Base-by-base conservation (phyloP, 2,797 vertebrate genomes). In the Dromococcyx pavoninus region DNA sequence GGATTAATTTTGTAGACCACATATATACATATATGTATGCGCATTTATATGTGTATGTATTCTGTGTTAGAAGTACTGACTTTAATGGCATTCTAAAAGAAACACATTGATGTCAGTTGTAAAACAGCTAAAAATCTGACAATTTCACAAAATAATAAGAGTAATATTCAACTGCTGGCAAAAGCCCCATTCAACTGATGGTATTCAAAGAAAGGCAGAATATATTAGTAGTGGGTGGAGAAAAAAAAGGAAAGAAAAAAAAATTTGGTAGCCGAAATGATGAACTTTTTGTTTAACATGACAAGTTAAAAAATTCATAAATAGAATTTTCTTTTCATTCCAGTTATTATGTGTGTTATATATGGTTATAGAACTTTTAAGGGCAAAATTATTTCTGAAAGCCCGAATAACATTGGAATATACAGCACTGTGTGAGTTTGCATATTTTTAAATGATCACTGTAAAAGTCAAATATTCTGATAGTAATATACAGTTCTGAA, bases 181-280 rank as follows among this genome's bases (percentile, higher is more conserved):
- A 78, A 86, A 91, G 10, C 32, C 17, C 13, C 62, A 2, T 41
- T 79, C 44, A 86, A 10, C 4, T 1, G 4, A 4, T 43, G 24
- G 7, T n/a, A 53, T 77, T 83, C 46, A 57, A 79, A 60, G 33
- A 37, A 56, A 82, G 5, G 37, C 1, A 2, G 10, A 14, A 44
- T 19, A 1, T 37, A 25, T 17, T 7, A 3, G 13, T 4, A 46
- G 5, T 1, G 1, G 41, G 19, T 41, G 19, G 4, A 33, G 3
- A 19, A 11, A 18, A 48, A 44, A n/a, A 76, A 32, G 18, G 32
- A 10, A 43, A 7, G 0, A 5, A 2, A 10, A 3, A 18, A 17
- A 21, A 37, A 30, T 46, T 44, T 27, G 23, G 6, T 61, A 69
- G 50, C 5, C 17, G 32, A 72, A 91, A 69, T 15, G 14, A n/a